Conservation (phyloP, 1,140 invertebrate species). For the Drosophila subpulchrella region DNA sequence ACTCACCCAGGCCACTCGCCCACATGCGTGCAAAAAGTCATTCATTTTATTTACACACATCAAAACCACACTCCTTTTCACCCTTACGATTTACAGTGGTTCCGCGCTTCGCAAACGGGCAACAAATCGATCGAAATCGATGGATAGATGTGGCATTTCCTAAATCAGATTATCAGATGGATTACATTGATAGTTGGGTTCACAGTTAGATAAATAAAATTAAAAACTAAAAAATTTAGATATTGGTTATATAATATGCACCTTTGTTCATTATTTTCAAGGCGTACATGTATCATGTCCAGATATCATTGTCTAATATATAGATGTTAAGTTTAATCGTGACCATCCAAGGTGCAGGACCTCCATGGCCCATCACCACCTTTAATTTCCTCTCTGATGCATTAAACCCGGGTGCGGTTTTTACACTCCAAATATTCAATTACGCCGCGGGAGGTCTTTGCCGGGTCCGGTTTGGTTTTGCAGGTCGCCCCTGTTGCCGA, state of each 20-base stretch:
- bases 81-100: background rate
- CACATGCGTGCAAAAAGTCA: constrained; percentile 72
- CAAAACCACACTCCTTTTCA: constrained; percentile 10
- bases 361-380: background rate
- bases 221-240: too few relatives aligned
- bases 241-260: too few relatives aligned
- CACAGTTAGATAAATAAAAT: too few relatives aligned
- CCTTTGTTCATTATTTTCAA: too few relatives aligned
- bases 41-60: constrained; percentile 61
- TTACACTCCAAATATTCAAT: constrained; percentile 82
- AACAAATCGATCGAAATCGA: background rate
- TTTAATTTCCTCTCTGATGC: constrained; percentile 14
- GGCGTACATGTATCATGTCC: too few relatives aligned
- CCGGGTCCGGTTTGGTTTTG: constrained; percentile 18
- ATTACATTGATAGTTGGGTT: too few relatives aligned
- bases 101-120: background rate
- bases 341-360: constrained; percentile 31
- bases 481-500: too few relatives aligned
- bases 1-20: constrained; percentile 28
- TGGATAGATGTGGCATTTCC: background rate
- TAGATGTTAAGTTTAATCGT: background rate
- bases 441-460: constrained; percentile 70
- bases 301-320: background rate
- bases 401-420: constrained; percentile 67
- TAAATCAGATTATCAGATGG: too few relatives aligned